Base-by-base conservation (phyloP, 1,140 invertebrate species). In the Pteromalus puparum region DNA sequence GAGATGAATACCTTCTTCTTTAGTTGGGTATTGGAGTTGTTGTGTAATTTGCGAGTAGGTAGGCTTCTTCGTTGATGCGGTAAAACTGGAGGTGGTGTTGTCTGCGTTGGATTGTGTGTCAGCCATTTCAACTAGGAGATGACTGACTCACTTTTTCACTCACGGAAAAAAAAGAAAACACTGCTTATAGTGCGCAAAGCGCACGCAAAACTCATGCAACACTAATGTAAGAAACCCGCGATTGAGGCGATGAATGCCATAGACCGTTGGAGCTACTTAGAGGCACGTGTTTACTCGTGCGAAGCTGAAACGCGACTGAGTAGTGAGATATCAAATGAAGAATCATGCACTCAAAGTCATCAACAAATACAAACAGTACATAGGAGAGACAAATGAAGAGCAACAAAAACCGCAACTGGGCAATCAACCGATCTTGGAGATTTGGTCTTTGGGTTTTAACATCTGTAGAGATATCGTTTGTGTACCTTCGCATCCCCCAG, bases 1-100 rank as follows among this genome's bases (percentile, higher is more conserved):
- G 73, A 3, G 1, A 74, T 73, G n/a, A n/a, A 88, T 82, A 24
- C 83, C 85, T 74, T 86, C 85, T 3, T 87, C 75, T 81, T 87
- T 87, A 1, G 81, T 86, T 2, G 85, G 78, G 15, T 82, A 84
- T 1, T 72, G 70, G 6, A 34, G 30, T 72, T 72, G 28, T 34
- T 72, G 61, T 3, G 61, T 67, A 13, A 67, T 1, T 67, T 67
- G 61, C 13, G 61, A 67, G n/a, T n/a, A 67, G 61, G 7, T 67
- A 7, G 61, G 61, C 61, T 67, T 67, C 5, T 67, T 67, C 61
- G 7, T 7, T 24, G 61, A 15, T 61, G n/a, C 13, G 21, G 53
- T 61, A 15, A 24, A n/a, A 1, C n/a, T 18, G 21, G 61, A 21
- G 3, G 21, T 67, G 1, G 61, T n/a, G 53, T 21, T 61, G 53